Conservation (phyloP, 1,140 invertebrate species). For the Luehdorfia chinensis region DNA sequence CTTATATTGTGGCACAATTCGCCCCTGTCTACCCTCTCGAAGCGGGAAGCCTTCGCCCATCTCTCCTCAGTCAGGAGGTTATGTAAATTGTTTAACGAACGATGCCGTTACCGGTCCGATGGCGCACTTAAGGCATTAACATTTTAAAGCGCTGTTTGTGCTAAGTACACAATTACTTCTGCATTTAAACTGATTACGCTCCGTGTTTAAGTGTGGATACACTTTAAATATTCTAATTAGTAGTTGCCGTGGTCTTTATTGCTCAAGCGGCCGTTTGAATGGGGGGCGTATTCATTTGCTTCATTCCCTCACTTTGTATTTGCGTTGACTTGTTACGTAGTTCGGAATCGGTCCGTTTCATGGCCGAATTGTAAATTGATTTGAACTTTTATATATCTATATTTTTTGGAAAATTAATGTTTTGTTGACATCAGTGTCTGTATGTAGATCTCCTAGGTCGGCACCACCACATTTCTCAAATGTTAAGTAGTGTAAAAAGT, state of each 20-base stretch:
- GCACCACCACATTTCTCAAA: no score
- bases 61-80: conserved; percentile 30
- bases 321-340: neutral
- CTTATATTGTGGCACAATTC: conserved; percentile 4
- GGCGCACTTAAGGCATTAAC: conserved; percentile 61
- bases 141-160: conserved; percentile 66
- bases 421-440: no score
- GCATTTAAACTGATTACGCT: conserved; percentile 57
- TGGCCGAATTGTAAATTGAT: no score
- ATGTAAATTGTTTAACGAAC: conserved; percentile 67
- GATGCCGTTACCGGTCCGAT: conserved; percentile 40
- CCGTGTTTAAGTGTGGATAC: conserved; percentile 31
- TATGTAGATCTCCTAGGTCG: no score
- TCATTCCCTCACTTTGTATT: conserved; percentile 6
- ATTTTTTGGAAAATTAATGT: no score
- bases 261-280: conserved; percentile 19
- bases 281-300: neutral
- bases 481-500: no score
- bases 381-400: no score
- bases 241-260: conserved; percentile 27
- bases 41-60: neutral
- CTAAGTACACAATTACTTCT: conserved; percentile 61
- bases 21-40: neutral
- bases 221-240: conserved; percentile 49
- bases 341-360: no score